phyloP scores from a whole-genome alignment of 2,113 vertebrate species.

The Microcebus ravelobensis region DNA sequence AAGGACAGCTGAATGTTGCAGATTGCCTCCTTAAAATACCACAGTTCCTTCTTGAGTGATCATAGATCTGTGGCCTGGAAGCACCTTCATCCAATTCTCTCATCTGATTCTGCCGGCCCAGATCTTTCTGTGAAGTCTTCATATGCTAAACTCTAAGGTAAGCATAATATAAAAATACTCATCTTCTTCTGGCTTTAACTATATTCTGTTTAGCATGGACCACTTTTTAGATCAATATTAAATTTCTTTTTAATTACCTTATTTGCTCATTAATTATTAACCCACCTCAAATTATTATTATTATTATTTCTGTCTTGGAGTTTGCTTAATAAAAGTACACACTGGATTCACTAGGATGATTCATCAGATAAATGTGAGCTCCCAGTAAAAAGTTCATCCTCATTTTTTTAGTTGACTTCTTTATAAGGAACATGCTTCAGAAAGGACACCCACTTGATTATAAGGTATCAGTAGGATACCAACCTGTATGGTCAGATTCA shows the following conservation, averaged over 20 bases:
- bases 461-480: no score
- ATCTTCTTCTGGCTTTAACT: not conserved
- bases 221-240: no score
- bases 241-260: not conserved
- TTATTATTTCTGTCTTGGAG: not conserved
- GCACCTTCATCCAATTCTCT: not conserved
- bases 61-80: not conserved
- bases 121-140: not conserved
- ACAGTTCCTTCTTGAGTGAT: not conserved
- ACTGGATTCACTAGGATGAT: not conserved
- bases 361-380: no score
- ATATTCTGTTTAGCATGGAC: no score
- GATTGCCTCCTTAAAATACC: not conserved
- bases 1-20: no score
- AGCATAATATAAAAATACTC: no score
- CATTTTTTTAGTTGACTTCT: not conserved
- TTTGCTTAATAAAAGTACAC: not conserved
- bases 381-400: not conserved
- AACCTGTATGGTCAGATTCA: not conserved
- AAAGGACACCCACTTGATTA: not conserved
- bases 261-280: not conserved
- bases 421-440: not conserved
- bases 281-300: not conserved
- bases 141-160: not conserved
- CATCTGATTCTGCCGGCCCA: not conserved